These are phyloP conservation scores for Acrossocheilus fasciatus DNA, from an alignment of 2,797 vertebrate genomes.

Conservation along the genomic window DNA sequence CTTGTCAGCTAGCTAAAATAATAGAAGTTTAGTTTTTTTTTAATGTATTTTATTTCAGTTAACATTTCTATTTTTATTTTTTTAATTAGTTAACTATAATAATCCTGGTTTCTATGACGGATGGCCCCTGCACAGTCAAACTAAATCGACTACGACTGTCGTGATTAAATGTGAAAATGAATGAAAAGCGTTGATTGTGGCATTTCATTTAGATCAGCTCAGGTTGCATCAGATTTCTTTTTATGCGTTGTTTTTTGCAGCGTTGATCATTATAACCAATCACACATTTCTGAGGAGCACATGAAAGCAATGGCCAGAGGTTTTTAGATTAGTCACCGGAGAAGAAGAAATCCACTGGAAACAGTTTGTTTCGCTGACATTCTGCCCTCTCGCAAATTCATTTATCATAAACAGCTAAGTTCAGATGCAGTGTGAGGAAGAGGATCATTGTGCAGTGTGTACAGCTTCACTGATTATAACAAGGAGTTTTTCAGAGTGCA, in stretches of 20 bases:
- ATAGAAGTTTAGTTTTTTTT: no score
- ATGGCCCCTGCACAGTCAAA: neutral
- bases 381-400: neutral
- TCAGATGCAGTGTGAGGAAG: neutral
- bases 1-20: no score
- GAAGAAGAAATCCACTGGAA: no score
- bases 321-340: neutral
- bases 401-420: neutral
- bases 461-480: neutral
- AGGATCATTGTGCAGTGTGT: neutral
- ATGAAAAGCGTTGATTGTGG: neutral
- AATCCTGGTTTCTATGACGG: no score
- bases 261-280: neutral
- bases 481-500: neutral
- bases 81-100: no score
- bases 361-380: no score
- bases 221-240: neutral
- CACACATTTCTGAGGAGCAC: neutral
- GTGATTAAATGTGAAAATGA: neutral
- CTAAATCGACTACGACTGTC: neutral
- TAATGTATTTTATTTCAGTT: no score
- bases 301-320: neutral
- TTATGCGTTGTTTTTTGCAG: neutral
- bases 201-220: neutral
- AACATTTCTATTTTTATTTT: no score